Evolutionary conservation across 2,113 vertebrate species (phyloP).

Genomic region (Gorilla gorilla): DNA sequence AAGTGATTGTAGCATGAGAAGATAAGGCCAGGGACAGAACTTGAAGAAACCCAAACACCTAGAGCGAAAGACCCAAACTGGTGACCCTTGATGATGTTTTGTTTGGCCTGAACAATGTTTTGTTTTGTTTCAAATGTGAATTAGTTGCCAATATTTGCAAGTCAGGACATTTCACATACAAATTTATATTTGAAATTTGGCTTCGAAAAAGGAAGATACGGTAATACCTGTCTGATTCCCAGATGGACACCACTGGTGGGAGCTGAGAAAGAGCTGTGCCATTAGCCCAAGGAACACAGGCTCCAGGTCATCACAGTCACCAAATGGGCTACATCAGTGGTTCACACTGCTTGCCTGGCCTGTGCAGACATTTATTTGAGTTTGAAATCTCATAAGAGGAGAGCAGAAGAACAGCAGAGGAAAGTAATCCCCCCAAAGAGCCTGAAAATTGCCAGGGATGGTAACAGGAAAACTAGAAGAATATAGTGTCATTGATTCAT

Average conservation of each 20-base stretch:
- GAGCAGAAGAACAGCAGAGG: background rate
- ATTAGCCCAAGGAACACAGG: background rate
- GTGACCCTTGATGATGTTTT: background rate
- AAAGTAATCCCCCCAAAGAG: background rate
- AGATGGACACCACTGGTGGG: background rate
- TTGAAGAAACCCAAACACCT: background rate
- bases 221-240: background rate
- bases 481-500: background rate
- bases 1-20: background rate
- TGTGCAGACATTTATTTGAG: background rate
- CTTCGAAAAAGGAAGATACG: background rate
- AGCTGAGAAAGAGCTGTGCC: background rate
- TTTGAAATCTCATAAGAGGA: background rate
- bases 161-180: background rate
- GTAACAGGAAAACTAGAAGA: background rate
- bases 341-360: background rate
- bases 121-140: background rate
- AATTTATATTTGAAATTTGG: background rate
- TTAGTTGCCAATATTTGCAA: background rate
- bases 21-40: background rate
- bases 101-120: background rate
- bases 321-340: background rate
- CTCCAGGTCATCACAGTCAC: no score
- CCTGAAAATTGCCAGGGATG: background rate
- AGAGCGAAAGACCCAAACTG: background rate